Percentiles rank a stretch among this genome's conserved stretches.
Evolutionary conservation across 37 sponge, comb jelly and placozoan species (phyloP).

Genomic region (Hormiphora californensis): DNA sequence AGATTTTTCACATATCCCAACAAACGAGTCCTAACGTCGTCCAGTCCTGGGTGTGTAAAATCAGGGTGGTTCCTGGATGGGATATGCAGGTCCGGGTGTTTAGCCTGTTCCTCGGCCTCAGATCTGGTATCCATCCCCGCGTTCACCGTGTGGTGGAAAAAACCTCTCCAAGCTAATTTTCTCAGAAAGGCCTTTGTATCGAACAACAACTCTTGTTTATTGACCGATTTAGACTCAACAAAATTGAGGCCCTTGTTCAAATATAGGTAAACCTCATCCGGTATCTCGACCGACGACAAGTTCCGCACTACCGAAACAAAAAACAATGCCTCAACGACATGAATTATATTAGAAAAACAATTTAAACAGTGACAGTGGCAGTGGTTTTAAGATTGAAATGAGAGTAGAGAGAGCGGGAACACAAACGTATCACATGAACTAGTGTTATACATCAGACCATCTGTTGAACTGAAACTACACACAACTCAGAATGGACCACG

Average conservation of each 20-base stretch:
- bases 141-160: not conserved
- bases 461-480: no score
- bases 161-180: not conserved
- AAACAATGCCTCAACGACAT: no score
- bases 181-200: not conserved
- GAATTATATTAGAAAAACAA: no score
- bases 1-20: not conserved
- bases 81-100: conserved; percentile 8
- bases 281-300: not conserved
- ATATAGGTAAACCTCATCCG: not conserved
- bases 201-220: not conserved
- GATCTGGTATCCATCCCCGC: not conserved
- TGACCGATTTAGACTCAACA: not conserved
- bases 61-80: not conserved
- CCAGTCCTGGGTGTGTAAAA: not conserved
- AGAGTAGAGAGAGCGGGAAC: no score
- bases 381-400: no score
- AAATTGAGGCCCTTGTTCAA: not conserved
- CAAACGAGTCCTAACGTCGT: not conserved
- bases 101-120: no score
- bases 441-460: no score
- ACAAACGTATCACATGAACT: no score
- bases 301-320: not conserved
- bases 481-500: no score
- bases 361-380: no score